Evolutionary conservation across 2,888 invertebrate species (phyloP).

Genomic region (Sussaba pulchella): DNA sequence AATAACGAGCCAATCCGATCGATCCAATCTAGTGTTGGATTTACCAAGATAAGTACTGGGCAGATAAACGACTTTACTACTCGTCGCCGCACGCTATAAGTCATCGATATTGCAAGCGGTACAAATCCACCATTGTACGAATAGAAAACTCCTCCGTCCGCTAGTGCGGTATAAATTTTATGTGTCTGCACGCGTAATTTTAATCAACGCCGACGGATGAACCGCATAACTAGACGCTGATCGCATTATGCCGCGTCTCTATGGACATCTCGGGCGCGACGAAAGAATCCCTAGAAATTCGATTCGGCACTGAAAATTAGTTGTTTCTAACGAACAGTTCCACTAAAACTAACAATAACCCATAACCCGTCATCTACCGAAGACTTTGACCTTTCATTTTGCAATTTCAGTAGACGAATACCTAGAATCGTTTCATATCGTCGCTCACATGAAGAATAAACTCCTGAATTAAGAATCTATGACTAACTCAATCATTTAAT

Average conservation of each 20-base stretch:
- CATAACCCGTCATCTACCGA: too few species aligned
- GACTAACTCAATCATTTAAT: too few species aligned
- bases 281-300: too few species aligned
- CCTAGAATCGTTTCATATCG: too few species aligned
- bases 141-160: neutral
- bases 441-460: too few species aligned
- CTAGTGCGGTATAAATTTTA: slow-evolving; percentile 22
- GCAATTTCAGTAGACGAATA: too few species aligned
- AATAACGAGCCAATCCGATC: slow-evolving; percentile 7
- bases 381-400: too few species aligned
- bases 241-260: slow-evolving; percentile 4
- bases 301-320: too few species aligned
- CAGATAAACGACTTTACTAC: neutral
- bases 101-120: neutral
- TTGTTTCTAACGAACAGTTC: too few species aligned
- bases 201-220: slow-evolving; percentile 17
- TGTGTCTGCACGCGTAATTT: slow-evolving; percentile 19
- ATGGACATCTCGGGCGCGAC: too few species aligned
- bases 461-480: too few species aligned
- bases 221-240: neutral
- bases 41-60: neutral
- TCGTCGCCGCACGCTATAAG: neutral
- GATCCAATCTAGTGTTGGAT: slow-evolving; percentile 15
- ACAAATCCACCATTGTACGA: neutral
- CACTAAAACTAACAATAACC: too few species aligned